Percentiles rank a stretch among this genome's conserved stretches.
phyloP scores from a whole-genome alignment of 2,797 vertebrate species.

The Micropoecilia bifurca region DNA sequence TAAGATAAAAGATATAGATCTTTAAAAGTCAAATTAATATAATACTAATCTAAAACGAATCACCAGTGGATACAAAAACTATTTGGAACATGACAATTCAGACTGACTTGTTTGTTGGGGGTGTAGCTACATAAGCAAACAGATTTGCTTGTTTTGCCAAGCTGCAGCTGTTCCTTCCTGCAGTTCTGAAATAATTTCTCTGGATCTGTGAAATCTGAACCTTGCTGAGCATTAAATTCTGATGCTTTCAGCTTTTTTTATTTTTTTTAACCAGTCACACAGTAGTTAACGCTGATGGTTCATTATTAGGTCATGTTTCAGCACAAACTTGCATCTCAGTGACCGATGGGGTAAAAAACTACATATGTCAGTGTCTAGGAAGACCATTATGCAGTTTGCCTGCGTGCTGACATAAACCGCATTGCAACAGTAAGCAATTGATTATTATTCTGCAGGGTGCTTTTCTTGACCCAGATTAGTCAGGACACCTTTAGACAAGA shows the following conservation, averaged over 20 bases:
- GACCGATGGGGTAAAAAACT: constrained; percentile 25
- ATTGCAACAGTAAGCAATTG: constrained; percentile 17
- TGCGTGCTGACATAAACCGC: constrained; percentile 46
- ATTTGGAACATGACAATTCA: not conserved
- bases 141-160: constrained; percentile 39
- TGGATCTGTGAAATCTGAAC: not conserved
- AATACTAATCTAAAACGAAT: not conserved
- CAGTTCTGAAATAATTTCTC: not conserved
- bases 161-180: constrained; percentile 11
- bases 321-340: constrained; percentile 39
- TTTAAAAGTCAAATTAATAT: not conserved
- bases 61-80: not conserved
- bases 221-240: not conserved
- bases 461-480: not conserved
- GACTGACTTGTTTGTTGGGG: constrained; percentile 53
- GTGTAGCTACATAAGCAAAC: constrained; percentile 41
- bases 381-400: constrained; percentile 25
- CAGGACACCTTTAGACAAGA: not conserved
- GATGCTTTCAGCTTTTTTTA: constrained; percentile 34
- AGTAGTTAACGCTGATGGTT: constrained; percentile 47
- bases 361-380: constrained; percentile 36
- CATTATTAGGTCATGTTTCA: constrained; percentile 67
- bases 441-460: constrained; percentile 3
- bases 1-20: not conserved
- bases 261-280: constrained; percentile 11